Base-by-base conservation (phyloP, 2,797 vertebrate species). In the Chelon auratus region DNA sequence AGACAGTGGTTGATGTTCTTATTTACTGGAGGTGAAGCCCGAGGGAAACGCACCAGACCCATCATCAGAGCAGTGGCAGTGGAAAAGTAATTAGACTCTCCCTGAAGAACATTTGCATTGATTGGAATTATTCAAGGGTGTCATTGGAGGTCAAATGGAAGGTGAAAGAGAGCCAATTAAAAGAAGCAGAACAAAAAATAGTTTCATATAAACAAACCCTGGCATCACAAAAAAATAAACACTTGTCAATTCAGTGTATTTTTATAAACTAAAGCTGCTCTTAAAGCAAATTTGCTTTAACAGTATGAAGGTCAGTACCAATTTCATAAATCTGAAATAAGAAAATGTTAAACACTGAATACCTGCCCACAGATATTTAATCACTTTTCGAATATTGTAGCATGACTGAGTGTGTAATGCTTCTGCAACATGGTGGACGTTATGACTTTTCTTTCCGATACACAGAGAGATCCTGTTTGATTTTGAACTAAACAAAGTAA, bases 71-170 rank as follows among this genome's bases (percentile, higher is more conserved):
- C 68, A 71, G 80, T 59, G 62, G 72, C 78, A 78, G 72, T 12
- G 37, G 75, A 83, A 81, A 81, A 80, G 82, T 82, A 88, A 91
- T 92, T 89, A 89, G 75, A 80, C 71, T 22, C 47, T 68, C 77
- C 77, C 81, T 62, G 45, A 75, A 69, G 80, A 84, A 47, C 39
- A 9, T 77, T 75, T 57, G 54, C 77, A 81, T 89, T 89, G 84
- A 91, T 86, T 88, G 70, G 84, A 90, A 81, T 86, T 84, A 80
- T 80, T 91, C 86, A 80, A 78, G 78, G 52, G 61, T 79, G 79
- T 80, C 81, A 80, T 24, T 77, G 67, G 69, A 76, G 87, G 84
- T 91, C 82, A 89, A 74, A 51, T 48, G 40, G 55, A 81, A 56
- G 65, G 60, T 36, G 45, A 64, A 68, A 11, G 1, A 71, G 33